Evolutionary conservation across 2,888 invertebrate genomes (phyloP).

Genomic region (Clitarchus hookeri): DNA sequence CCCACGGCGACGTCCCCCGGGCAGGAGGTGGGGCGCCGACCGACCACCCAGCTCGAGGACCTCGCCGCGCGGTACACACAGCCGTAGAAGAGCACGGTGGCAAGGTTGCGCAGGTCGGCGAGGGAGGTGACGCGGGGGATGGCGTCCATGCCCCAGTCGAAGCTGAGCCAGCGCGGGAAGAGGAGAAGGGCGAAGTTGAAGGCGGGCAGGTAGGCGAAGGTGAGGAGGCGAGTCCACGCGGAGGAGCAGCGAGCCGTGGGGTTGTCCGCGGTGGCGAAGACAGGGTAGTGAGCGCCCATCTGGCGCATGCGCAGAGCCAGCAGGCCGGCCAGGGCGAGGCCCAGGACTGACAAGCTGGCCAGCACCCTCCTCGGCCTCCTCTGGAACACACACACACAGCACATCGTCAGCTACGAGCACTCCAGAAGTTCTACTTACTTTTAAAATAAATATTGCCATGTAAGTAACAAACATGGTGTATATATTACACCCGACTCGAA

Average conservation of each 20-base stretch:
- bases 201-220: constrained; percentile 89
- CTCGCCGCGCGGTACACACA: constrained; percentile 45
- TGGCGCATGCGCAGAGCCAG: constrained; percentile 77
- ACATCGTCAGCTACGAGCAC: too few relatives aligned
- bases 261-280: constrained; percentile 94
- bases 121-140: constrained; percentile 82
- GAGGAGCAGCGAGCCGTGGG: constrained; percentile 89
- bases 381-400: constrained; percentile 45
- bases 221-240: constrained; percentile 79
- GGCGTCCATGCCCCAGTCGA: constrained; percentile 99
- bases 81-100: constrained; percentile 75
- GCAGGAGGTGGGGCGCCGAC: constrained; percentile 55
- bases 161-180: constrained; percentile 86
- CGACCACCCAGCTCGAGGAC: constrained; percentile 39
- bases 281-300: constrained; percentile 71
- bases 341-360: constrained; percentile 71
- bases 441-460: too few relatives aligned
- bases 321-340: constrained; percentile 68
- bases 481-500: too few relatives aligned
- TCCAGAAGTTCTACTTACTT: too few relatives aligned
- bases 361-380: constrained; percentile 51
- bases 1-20: background rate
- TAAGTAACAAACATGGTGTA: too few relatives aligned
- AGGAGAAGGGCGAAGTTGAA: constrained; percentile 87
- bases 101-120: constrained; percentile 78